A percentile compares a stretch with the other conserved stretches of the same genome.
Evolutionary conservation across 1,140 invertebrate genomes (phyloP).

Genomic region (Drosophila pseudoobscura): DNA sequence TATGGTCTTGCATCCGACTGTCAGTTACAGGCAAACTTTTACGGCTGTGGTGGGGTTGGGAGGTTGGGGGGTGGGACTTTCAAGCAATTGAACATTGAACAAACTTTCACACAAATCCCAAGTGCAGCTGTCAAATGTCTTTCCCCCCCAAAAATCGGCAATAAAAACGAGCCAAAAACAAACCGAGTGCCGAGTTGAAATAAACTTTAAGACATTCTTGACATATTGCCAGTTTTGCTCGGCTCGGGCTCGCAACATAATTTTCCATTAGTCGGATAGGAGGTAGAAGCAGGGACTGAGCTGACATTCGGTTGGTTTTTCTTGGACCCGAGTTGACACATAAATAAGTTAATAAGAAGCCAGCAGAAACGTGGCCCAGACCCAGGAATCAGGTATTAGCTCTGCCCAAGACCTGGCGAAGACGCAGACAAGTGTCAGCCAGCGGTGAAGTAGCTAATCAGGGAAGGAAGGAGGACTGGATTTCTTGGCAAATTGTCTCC

Average conservation of each 20-base stretch:
- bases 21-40: constrained; percentile 41
- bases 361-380: constrained; percentile 22
- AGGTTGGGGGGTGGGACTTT: constrained; percentile 21
- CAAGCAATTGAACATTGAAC: constrained; percentile 44
- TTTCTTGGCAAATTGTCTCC: not conserved
- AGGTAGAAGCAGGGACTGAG: constrained; percentile 20
- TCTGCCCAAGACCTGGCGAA: not conserved
- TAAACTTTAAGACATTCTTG: constrained; percentile 49
- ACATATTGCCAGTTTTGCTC: constrained; percentile 44
- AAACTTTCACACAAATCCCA: constrained; percentile 40
- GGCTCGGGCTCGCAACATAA: constrained; percentile 49
- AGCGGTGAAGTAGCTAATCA: constrained; percentile 22
- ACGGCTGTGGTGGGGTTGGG: not conserved
- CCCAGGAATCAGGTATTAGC: constrained; percentile 3
- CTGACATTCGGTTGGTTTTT: constrained; percentile 28
- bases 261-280: constrained; percentile 60
- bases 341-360: constrained; percentile 72
- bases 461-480: not conserved
- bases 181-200: constrained; percentile 40
- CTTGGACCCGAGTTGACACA: constrained; percentile 32
- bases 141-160: constrained; percentile 26
- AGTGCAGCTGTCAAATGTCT: constrained; percentile 45
- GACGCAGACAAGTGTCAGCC: constrained; percentile 12
- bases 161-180: constrained; percentile 8
- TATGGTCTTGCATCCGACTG: constrained; percentile 27